Percentiles rank a stretch among this genome's conserved stretches.
These are phyloP conservation scores for Cercocebus atys DNA, from an alignment of 2,113 vertebrate species.

Conservation along the genomic window DNA sequence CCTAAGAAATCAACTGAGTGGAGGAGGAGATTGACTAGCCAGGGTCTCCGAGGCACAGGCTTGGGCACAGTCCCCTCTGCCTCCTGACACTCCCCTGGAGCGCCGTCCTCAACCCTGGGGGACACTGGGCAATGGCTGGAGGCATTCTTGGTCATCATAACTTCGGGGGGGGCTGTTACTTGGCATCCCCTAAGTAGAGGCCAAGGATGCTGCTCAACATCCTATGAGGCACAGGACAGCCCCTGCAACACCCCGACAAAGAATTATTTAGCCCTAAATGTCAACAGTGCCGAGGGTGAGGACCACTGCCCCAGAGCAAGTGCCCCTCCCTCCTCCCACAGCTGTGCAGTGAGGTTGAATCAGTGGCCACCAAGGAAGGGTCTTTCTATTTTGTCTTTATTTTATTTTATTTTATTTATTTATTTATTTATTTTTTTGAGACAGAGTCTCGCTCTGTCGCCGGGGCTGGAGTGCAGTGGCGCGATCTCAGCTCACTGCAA, in stretches of 20 bases:
- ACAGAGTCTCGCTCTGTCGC: too few species aligned
- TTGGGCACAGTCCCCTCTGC: neutral
- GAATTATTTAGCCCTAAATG: neutral
- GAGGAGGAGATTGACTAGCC: neutral
- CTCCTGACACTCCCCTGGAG: neutral
- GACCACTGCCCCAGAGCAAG: neutral
- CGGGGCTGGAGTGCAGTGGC: too few species aligned
- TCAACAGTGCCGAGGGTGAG: neutral
- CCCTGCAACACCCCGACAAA: fast-evolving
- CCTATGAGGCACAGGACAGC: too few species aligned
- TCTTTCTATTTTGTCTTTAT: neutral
- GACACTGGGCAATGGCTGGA: neutral
- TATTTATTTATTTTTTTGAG: too few species aligned
- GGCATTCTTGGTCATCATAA: neutral
- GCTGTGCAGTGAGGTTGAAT: too few species aligned
- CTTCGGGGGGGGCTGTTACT: neutral
- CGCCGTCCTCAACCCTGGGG: fast-evolving
- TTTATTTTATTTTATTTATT: too few species aligned
- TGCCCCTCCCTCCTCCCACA: neutral
- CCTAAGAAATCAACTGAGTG: neutral
- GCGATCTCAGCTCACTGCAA: too few species aligned
- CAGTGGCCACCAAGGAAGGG: neutral
- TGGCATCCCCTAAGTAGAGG: neutral
- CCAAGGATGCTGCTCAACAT: neutral
- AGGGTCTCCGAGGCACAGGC: neutral